Percentiles rank a stretch among this genome's conserved stretches.
phyloP scores from a whole-genome alignment of 2,888 invertebrate species.

The Drosophila mimetica region DNA sequence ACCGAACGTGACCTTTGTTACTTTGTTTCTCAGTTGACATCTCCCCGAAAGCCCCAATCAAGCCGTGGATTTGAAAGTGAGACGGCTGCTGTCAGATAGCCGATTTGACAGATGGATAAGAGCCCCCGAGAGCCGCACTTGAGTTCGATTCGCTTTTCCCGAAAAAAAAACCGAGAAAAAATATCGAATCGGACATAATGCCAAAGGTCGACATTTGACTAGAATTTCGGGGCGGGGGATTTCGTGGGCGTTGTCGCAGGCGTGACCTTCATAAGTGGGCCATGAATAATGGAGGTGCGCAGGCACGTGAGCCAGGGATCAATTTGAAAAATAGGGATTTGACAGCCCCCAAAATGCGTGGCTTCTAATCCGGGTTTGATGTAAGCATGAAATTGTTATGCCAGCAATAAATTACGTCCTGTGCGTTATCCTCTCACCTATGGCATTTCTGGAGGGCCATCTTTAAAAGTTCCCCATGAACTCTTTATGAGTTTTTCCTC shows the following conservation, averaged over 20 bases:
- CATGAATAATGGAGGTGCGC: constrained; percentile 59
- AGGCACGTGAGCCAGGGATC: constrained; percentile 23
- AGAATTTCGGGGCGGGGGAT: constrained; percentile 22
- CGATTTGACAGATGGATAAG: constrained; percentile 61
- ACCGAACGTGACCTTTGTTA: constrained; percentile 67
- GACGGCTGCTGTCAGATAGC: constrained; percentile 50
- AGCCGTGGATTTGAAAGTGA: constrained; percentile 65
- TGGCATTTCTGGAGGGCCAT: background rate
- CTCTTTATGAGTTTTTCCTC: constrained; percentile 18
- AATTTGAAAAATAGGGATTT: constrained; percentile 28
- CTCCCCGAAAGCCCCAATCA: constrained; percentile 57
- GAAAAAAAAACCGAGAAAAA: constrained; percentile 1
- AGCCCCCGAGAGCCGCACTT: constrained; percentile 21
- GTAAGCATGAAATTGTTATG: constrained; percentile 39
- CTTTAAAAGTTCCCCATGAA: constrained; percentile 19
- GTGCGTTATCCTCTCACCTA: background rate
- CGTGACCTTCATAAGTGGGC: constrained; percentile 56
- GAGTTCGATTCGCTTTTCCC: constrained; percentile 30
- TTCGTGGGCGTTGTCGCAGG: constrained; percentile 23
- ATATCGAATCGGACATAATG: constrained; percentile 52
- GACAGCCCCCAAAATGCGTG: constrained; percentile 2
- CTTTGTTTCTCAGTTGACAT: constrained; percentile 54
- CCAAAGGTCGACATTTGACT: constrained; percentile 46
- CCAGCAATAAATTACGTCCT: constrained; percentile 24
- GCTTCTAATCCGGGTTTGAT: constrained; percentile 23